phyloP scores from a whole-genome alignment of 2,888 invertebrate species.

The Chymomyza amoena region DNA sequence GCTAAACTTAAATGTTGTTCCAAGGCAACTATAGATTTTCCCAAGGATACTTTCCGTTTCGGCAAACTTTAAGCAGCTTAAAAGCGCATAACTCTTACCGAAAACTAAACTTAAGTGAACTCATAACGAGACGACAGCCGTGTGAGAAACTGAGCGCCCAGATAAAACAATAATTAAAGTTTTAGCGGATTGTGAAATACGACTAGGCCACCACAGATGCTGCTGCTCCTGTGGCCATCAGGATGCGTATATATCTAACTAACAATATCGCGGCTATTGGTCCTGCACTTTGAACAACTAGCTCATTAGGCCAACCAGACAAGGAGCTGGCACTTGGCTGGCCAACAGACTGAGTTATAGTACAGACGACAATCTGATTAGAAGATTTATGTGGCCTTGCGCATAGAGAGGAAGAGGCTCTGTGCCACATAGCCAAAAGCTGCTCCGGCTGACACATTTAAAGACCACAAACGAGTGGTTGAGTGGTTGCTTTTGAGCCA shows the following conservation, averaged over 20 bases:
- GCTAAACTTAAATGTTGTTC: background rate
- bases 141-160: background rate
- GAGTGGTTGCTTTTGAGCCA: too few relatives aligned
- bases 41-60: background rate
- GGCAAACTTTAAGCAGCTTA: background rate
- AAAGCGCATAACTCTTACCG: background rate
- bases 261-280: background rate
- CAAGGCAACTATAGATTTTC: background rate
- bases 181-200: background rate
- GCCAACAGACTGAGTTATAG: background rate
- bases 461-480: slow-evolving; percentile 14
- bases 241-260: background rate
- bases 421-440: too few relatives aligned
- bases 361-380: slow-evolving; percentile 38
- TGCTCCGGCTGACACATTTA: too few relatives aligned
- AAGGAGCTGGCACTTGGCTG: background rate
- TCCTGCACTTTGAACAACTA: too few relatives aligned
- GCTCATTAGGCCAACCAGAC: background rate
- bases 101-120: background rate
- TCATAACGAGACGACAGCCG: background rate
- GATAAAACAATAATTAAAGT: slow-evolving; percentile 13
- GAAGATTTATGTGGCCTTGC: slow-evolving; percentile 41
- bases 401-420: too few relatives aligned
- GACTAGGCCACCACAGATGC: background rate
- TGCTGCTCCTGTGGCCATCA: background rate